Evolutionary conservation across 2,113 vertebrate species (phyloP).

Genomic region (Chinchilla lanigera): DNA sequence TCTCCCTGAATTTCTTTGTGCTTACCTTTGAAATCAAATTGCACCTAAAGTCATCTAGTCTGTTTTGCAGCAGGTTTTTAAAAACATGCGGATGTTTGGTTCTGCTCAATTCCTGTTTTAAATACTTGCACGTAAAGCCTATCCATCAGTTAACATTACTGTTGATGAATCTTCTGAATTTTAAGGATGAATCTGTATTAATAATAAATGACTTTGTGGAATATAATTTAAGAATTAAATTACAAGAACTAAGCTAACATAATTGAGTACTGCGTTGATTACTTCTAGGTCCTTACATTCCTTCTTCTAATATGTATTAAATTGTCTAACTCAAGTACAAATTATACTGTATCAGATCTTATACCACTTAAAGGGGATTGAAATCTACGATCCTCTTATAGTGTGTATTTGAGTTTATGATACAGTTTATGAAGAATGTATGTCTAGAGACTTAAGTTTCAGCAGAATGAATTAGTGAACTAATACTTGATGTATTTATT

Average conservation of each 20-base stretch:
- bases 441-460: neutral
- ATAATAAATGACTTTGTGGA: neutral
- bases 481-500: neutral
- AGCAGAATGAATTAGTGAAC: neutral
- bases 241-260: neutral
- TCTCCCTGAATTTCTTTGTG: slow-evolving; percentile 19
- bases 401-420: neutral
- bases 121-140: neutral
- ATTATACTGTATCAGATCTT: neutral
- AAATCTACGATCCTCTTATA: slow-evolving; percentile 19
- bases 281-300: neutral
- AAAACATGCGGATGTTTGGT: neutral
- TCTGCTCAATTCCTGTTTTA: slow-evolving; percentile 25
- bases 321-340: neutral
- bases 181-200: slow-evolving; percentile 43
- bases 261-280: neutral
- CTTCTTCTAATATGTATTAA: neutral
- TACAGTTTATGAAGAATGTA: neutral
- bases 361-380: neutral
- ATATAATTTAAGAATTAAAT: neutral
- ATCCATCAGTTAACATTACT: neutral
- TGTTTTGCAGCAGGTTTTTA: neutral
- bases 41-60: neutral
- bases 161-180: neutral
- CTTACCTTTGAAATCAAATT: slow-evolving; percentile 20